Conservation (phyloP, 2,113 vertebrate genomes). For the Garra rufa region DNA sequence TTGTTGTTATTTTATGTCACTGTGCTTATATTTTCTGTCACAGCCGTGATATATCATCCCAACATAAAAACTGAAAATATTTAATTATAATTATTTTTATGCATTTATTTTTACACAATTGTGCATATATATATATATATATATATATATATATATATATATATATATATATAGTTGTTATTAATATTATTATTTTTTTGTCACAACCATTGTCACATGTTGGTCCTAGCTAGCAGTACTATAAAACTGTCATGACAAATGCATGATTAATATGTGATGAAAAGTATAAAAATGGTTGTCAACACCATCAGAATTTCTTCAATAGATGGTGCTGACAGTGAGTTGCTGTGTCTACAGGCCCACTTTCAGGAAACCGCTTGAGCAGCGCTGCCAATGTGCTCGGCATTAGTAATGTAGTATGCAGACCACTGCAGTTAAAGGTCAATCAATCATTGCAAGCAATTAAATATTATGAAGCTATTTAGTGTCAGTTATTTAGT, state of each 20-base stretch:
- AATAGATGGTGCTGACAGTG: neutral
- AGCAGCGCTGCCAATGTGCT: neutral
- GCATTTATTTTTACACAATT: no score
- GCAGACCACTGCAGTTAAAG: slow-evolving; percentile 6
- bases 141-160: no score
- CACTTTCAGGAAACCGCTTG: neutral
- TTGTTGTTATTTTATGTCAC: no score
- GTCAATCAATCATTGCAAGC: neutral
- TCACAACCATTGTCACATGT: no score
- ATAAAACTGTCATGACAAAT: neutral
- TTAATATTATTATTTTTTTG: neutral
- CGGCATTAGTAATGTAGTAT: neutral
- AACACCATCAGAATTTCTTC: neutral
- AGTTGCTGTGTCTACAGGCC: neutral
- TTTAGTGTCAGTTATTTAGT: neutral
- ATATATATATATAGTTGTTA: no score
- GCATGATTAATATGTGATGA: slow-evolving; percentile 11
- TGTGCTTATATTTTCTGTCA: no score
- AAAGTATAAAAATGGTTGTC: slow-evolving; percentile 1
- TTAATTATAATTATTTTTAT: no score
- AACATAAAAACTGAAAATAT: no score
- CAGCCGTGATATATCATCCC: no score
- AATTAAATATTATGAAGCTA: neutral
- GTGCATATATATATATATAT: no score
- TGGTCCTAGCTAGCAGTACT: neutral